A percentile compares a stretch with the other conserved stretches of the same genome.
Conservation (phyloP, 2,797 vertebrate species). For the Coendou prehensilis region DNA sequence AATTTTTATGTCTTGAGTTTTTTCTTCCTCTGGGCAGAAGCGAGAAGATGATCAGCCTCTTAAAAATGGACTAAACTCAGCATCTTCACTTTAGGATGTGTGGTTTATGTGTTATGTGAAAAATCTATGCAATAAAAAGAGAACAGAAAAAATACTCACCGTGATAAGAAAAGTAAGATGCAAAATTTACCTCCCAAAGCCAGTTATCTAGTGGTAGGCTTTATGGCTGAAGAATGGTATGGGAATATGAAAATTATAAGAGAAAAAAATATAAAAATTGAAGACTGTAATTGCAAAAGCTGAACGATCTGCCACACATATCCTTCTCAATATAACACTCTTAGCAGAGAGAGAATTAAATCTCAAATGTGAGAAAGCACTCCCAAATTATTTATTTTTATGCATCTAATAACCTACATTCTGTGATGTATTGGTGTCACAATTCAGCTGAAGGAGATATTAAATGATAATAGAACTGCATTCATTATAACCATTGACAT, state of each 20-base stretch:
- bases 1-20: constrained; percentile 54
- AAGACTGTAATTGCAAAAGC: constrained; percentile 55
- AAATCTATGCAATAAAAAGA: constrained; percentile 72
- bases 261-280: background rate
- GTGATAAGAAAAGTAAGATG: constrained; percentile 52
- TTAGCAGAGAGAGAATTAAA: constrained; percentile 77
- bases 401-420: constrained; percentile 66
- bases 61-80: constrained; percentile 35
- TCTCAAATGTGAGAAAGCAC: constrained; percentile 65
- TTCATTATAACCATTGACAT: background rate
- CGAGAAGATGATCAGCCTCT: background rate
- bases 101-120: constrained; percentile 61
- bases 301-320: constrained; percentile 56
- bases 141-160: background rate
- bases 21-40: constrained; percentile 36
- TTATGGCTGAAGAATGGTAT: background rate
- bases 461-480: constrained; percentile 49
- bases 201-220: background rate
- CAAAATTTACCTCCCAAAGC: constrained; percentile 6
- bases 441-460: constrained; percentile 52
- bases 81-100: constrained; percentile 4
- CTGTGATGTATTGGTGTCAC: constrained; percentile 33
- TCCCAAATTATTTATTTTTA: constrained; percentile 67
- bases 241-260: constrained; percentile 13
- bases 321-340: constrained; percentile 74